A percentile compares a stretch with the other conserved stretches of the same genome.
Conservation (phyloP, 2,888 invertebrate genomes). For the Drosophila demipolita region DNA sequence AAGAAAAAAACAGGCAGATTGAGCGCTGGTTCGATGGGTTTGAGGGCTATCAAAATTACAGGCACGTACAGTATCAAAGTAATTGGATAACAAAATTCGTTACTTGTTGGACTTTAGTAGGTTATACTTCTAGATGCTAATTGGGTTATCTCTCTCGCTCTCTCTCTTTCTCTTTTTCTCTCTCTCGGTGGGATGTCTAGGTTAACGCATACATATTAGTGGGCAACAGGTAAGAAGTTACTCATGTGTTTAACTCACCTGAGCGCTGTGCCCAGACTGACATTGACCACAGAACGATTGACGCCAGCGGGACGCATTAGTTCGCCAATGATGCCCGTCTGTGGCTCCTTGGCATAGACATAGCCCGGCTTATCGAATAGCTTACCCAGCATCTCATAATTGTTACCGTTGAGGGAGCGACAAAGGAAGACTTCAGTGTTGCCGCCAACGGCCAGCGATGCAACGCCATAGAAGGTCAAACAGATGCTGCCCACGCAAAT, state of each 20-base stretch:
- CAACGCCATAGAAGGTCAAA: constrained; percentile 82
- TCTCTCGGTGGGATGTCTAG: constrained; percentile 38
- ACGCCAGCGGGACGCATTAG: constrained; percentile 82
- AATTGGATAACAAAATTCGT: constrained; percentile 80
- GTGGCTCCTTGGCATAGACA: constrained; percentile 86
- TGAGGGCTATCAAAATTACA: constrained; percentile 74
- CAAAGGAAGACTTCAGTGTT: constrained; percentile 87
- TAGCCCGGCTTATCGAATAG: constrained; percentile 89
- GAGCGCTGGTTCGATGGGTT: neutral
- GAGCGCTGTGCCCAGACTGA: constrained; percentile 82
- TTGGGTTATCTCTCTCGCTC: constrained; percentile 12
- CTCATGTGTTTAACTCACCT: constrained; percentile 71
- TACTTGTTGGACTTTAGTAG: constrained; percentile 42
- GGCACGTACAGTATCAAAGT: constrained; percentile 83
- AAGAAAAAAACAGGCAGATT: neutral
- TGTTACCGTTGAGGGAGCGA: constrained; percentile 89
- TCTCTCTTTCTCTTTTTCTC: constrained; percentile 7
- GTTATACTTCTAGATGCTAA: constrained; percentile 24
- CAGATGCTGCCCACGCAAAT: constrained; percentile 83
- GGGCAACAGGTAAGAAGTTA: neutral
- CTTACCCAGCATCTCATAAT: constrained; percentile 88
- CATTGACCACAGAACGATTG: constrained; percentile 83
- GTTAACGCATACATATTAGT: constrained; percentile 41
- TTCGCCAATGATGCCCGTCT: constrained; percentile 84
- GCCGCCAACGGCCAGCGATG: constrained; percentile 84